Conservation (phyloP, 1,140 invertebrate genomes). For the Trinorchestia longiramus region DNA sequence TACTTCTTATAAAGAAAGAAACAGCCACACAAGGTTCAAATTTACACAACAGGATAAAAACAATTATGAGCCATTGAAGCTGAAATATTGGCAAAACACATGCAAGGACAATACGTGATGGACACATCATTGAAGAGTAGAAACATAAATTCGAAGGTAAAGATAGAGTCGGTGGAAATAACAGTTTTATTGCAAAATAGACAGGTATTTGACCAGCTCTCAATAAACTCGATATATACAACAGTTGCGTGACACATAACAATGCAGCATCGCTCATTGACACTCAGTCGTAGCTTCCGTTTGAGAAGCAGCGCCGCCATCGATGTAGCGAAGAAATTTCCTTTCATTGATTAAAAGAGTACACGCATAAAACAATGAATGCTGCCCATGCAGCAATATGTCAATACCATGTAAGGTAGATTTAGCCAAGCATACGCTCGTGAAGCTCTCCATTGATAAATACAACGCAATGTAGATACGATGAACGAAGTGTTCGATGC, state of each 20-base stretch:
- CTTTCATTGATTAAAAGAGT: not conserved
- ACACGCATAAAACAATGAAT: not conserved
- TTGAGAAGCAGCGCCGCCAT: not conserved
- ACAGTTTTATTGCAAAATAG: slow-evolving; percentile 53
- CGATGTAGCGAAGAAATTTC: not conserved
- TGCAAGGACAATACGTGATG: not conserved
- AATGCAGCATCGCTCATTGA: not conserved
- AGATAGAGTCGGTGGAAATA: not conserved
- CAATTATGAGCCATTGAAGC: not conserved
- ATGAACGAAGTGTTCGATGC: too few relatives aligned
- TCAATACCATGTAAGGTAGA: not conserved
- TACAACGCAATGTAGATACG: not conserved
- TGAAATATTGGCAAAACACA: not conserved
- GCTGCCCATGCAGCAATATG: not conserved
- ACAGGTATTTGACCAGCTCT: slow-evolving; percentile 18
- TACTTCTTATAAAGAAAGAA: too few relatives aligned
- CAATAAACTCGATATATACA: slow-evolving; percentile 16
- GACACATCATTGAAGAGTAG: not conserved
- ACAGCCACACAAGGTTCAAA: too few relatives aligned
- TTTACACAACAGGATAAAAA: too few relatives aligned
- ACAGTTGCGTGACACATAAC: not conserved
- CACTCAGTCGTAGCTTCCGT: not conserved
- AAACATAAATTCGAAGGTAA: not conserved
- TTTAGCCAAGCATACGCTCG: not conserved
- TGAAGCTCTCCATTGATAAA: too few relatives aligned